Evolutionary conservation across 2,888 invertebrate genomes (phyloP).

Genomic region (Phalera bucephala): DNA sequence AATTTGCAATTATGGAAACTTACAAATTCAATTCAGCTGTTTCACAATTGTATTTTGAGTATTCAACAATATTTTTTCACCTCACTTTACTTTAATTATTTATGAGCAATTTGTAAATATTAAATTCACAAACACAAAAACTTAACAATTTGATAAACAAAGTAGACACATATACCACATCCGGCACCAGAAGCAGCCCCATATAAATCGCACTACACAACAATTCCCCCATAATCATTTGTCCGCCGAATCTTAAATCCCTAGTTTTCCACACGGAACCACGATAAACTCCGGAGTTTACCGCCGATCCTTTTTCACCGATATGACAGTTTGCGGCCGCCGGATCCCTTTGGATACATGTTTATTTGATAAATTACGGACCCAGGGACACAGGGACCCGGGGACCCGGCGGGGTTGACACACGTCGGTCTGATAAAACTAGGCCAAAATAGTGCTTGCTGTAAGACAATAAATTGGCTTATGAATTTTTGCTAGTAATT

Average conservation of each 20-base stretch:
- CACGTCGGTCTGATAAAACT: conserved; percentile 11
- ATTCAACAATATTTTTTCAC: too few relatives aligned
- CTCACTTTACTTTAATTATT: too few relatives aligned
- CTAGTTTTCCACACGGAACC: not conserved
- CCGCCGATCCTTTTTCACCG: conserved; percentile 25
- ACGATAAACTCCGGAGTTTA: conserved; percentile 1
- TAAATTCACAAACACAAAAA: too few relatives aligned
- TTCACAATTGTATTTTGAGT: too few relatives aligned
- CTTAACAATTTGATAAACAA: too few relatives aligned
- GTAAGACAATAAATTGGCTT: conserved; percentile 18
- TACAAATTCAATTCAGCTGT: too few relatives aligned
- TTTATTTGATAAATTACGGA: conserved; percentile 38
- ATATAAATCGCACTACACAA: conserved; percentile 3
- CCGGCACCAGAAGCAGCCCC: not conserved
- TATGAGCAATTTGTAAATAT: too few relatives aligned
- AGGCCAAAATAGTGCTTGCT: conserved; percentile 7
- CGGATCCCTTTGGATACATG: conserved; percentile 23
- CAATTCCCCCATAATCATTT: conserved; percentile 24
- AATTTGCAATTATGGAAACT: too few relatives aligned
- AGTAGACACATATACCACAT: too few relatives aligned
- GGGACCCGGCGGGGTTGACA: conserved; percentile 14
- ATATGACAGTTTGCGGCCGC: conserved; percentile 23
- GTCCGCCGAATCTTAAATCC: conserved; percentile 8
- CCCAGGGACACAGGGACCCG: conserved; percentile 8
- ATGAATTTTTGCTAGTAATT: conserved; percentile 10